Conservation (phyloP, 2,888 invertebrate species). For the Pyrochroa serraticornis region DNA sequence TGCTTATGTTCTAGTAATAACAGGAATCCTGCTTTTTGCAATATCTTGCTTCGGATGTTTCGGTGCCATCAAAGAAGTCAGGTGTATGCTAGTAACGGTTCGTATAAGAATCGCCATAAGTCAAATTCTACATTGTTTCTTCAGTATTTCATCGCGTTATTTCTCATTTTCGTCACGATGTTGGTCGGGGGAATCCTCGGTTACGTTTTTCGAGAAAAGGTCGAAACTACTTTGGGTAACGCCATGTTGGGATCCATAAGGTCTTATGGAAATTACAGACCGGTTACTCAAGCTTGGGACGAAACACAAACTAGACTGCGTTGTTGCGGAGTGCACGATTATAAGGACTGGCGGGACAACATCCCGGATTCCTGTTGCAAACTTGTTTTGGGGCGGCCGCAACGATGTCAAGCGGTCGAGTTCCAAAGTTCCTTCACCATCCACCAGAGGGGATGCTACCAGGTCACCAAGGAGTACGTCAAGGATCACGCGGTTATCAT, state of each 20-base stretch:
- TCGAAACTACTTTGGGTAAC: conserved; percentile 74
- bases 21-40: conserved; percentile 80
- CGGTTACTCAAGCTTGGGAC: conserved; percentile 85
- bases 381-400: conserved; percentile 63
- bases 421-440: conserved; percentile 66
- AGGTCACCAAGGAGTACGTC: conserved; percentile 72
- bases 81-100: conserved; percentile 91
- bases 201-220: conserved; percentile 88
- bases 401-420: conserved; percentile 62
- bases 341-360: conserved; percentile 75
- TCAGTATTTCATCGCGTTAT: conserved; percentile 87
- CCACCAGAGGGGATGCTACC: conserved; percentile 78
- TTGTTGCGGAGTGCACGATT: conserved; percentile 83
- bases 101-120: conserved; percentile 48
- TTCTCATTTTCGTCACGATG: conserved; percentile 89
- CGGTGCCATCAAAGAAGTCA: conserved; percentile 92
- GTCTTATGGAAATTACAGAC: conserved; percentile 71
- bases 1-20: conserved; percentile 81
- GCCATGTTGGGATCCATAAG: conserved; percentile 80
- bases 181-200: conserved; percentile 89
- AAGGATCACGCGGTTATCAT: conserved; percentile 80
- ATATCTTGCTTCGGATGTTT: conserved; percentile 91
- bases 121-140: conserved; percentile 43
- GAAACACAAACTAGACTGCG: conserved; percentile 81
- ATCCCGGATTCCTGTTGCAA: conserved; percentile 81